A percentile compares a stretch with the other conserved stretches of the same genome.
Evolutionary conservation across 2,888 invertebrate genomes (phyloP).

Genomic region (Chrysina gloriosa): DNA sequence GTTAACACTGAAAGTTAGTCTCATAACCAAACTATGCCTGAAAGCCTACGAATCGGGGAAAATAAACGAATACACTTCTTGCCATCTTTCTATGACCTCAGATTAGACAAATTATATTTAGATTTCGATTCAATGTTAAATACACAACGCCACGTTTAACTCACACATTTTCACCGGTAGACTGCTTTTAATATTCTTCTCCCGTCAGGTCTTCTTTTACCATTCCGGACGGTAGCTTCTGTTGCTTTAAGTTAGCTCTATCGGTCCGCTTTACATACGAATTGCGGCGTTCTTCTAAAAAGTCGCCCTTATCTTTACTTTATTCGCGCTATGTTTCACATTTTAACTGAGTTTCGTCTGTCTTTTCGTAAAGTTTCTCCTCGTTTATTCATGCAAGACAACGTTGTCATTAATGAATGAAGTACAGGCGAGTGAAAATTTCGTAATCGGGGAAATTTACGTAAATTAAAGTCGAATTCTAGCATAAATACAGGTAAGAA

Average conservation of each 20-base stretch:
- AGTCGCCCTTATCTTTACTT: constrained; percentile 21
- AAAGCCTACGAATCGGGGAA: no score
- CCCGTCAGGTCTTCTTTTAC: constrained; percentile 4
- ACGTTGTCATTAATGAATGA: background rate
- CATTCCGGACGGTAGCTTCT: background rate
- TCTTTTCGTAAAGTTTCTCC: background rate
- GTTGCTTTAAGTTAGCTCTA: constrained; percentile 12
- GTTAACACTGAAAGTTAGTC: no score
- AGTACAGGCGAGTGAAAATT: background rate
- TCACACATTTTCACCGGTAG: background rate
- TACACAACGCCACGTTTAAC: background rate
- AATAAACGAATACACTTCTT: no score
- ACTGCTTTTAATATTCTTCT: constrained; percentile 11
- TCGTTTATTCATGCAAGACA: constrained; percentile 9
- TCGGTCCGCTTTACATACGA: constrained; percentile 11
- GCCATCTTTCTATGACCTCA: no score
- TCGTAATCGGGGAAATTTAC: no score
- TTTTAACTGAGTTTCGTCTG: constrained; percentile 7
- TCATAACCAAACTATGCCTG: no score
- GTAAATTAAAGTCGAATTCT: no score
- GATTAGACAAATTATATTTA: no score
- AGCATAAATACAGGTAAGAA: no score
- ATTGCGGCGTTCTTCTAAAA: constrained; percentile 16
- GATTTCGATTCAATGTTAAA: background rate
- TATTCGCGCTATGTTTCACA: background rate